phyloP scores from a whole-genome alignment of 2,797 vertebrate genomes.

The Sebastes kiyomatsui region DNA sequence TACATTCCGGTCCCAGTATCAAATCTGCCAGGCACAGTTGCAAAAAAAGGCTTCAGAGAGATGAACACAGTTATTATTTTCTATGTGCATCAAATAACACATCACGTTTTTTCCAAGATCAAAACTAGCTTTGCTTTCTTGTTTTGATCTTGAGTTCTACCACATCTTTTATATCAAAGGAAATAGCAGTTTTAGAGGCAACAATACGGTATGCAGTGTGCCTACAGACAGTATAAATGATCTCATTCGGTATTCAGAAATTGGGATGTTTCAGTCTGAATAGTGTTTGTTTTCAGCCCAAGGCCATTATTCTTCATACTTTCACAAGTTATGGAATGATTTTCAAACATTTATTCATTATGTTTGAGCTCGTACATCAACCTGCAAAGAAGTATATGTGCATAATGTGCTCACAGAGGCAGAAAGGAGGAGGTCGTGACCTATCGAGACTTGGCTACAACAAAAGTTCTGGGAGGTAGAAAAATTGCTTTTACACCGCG shows the following conservation, averaged over 20 bases:
- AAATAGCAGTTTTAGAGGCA: background rate
- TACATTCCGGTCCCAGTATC: background rate
- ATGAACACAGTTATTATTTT: background rate
- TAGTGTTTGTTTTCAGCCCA: background rate
- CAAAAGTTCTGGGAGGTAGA: background rate
- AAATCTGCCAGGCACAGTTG: background rate
- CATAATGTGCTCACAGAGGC: background rate
- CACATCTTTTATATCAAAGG: background rate
- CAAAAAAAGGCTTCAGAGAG: background rate
- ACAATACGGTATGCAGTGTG: background rate
- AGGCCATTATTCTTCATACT: background rate
- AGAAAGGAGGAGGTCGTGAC: background rate
- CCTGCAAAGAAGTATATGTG: background rate
- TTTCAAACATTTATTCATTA: background rate
- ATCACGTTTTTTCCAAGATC: background rate
- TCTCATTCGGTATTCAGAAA: background rate
- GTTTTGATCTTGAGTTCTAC: background rate
- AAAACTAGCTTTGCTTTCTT: background rate
- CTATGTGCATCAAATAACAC: background rate
- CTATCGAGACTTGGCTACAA: background rate
- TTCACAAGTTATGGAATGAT: background rate
- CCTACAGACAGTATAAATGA: background rate
- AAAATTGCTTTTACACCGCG: background rate
- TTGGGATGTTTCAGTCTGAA: background rate
- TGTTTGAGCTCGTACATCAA: background rate